Base-by-base conservation (phyloP, 2,797 vertebrate species). In the Syngnathus acus region DNA sequence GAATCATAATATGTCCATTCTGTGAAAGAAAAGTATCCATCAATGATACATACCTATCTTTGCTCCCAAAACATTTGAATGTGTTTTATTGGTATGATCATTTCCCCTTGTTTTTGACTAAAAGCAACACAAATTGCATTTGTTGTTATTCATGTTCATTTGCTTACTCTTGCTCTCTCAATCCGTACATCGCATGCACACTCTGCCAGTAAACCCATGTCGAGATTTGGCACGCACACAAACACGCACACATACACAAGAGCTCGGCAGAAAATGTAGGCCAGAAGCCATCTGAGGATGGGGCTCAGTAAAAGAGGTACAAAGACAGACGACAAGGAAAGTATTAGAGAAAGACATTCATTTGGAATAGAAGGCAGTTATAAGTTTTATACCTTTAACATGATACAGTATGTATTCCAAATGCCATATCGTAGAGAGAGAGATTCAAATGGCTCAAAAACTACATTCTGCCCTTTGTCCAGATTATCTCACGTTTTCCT, bases 261-360 rank as follows among this genome's bases (percentile, higher is more conserved):
- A 82, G 78, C 84, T 82, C 78, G 79, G 73, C 85, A 77, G 79
- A 73, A 54, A 80, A 85, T 81, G 72, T 84, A 82, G 86, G 84
- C 82, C 82, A 86, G 82, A 86, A 86, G 82, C 76, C 79, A 83
- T 81, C 37, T 72, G 77, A 87, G 86, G 83, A 83, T 81, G 79
- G 54, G 37, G 66, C 70, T 77, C 37, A 17, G 71, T 39, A 73
- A 71, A 71, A 58, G 62, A 50, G 51, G 71, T 55, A 23, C 65
- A 68, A 64, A 70, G 74, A 55, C 38, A 62, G 40, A 19, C 50
- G 32, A 64, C 58, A 58, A 47, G 37, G 39, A 66, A 45, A 1
- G 1, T 21, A 62, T 51, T 51, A 61, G 26, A 55, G 61, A 39
- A 72, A 37, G 23, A 54, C n/a, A n/a, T n/a, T 42, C n/a, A 61